Evolutionary conservation across 2,888 invertebrate genomes (phyloP), one percentile per base, ranked within the genome.

Genomic region (Pachymerium ferrugineum): DNA sequence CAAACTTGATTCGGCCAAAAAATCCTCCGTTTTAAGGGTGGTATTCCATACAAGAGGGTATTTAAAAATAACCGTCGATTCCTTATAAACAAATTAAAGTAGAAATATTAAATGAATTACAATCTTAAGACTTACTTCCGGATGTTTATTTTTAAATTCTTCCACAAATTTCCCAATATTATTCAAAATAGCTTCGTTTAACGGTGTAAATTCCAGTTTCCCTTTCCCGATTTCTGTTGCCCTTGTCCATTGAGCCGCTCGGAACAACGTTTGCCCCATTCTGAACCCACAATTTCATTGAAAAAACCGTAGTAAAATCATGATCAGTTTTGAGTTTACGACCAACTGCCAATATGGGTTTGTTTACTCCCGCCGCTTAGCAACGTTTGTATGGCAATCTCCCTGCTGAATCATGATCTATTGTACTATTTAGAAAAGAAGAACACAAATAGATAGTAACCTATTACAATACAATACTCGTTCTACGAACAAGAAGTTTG

Each of bases 171-270:
- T 67, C 12, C 29, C 67, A 6, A 67, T 31, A 16, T 54, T 62
- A 31, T 19, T 73, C n/a, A 73, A 19, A 33, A 73, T 67, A 4
- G 73, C 73, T 67, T 73, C 73, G 30, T 73, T 73, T 16, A 73
- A 25, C 12, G 73, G 73, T 19, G 73, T 73, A 16, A 73, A 73
- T 62, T 54, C 73, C 33, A 73, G 31, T 31, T 54, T 62, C 8
- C 73, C 73, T 25, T 30, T 54, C 12, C 73, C 73, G 4, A 73
- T 62, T 4, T 73, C 73, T 3, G 62, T 67, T 5, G 73, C 54
- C 14, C 73, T 5, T 14, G 73, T 73, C 73, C 73, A 73, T 25
- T 73, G 73, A 31, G 73, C 73, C 1, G 73, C 73, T 67, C 73
- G 54, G 62, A 31, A 62, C 25, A 73, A n/a, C 10, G 73, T 73